Base-by-base conservation (phyloP, 1,140 invertebrate genomes). In the Brachionus paranguensis region DNA sequence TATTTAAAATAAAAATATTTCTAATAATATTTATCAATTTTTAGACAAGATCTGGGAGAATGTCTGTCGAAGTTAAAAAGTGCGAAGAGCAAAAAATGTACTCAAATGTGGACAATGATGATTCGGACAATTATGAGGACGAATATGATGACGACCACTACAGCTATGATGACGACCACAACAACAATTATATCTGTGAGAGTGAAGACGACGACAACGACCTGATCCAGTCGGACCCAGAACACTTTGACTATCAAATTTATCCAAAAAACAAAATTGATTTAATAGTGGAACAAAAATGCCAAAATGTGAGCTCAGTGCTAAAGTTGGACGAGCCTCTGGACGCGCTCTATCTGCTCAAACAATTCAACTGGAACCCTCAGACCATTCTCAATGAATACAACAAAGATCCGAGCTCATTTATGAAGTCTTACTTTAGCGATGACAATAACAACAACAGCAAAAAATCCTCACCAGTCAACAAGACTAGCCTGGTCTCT, bases 191-290 rank as follows among this genome's bases (percentile, higher is more conserved):
- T 17, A 81, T 81, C 11, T 81, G 53, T 47, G 78, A 81, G 12
- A 60, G 78, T 47, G 64, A 81, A 20, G 78, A 81, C 4, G 78
- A 81, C n/a, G 78, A 81, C 14, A 81, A 81, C 27, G 78, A 60
- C 41, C 37, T 68, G 60, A 29, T 64, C 14, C 11, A 24, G 20
- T 64, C 29, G 27, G 78, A 81, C 14, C 72, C 72, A 1, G 78
- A 81, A 29, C 12, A 29, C 6, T 60, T 68, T 45, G 78, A 81
- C n/a, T 81, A 68, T 20, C 37, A 81, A 45, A 24, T 60, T n/a
- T 81, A 64, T 47, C 33, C 53, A 41, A 43, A 64, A 24, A 60
- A 81, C 33, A 60, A 81, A 68, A 81, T 81, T 6, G 78, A 68
- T 64, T 17, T 17, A 7, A 81, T 81, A 2, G 4, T 81, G 5